Percentiles rank a stretch among this genome's conserved stretches.
These are phyloP conservation scores for Jacana jacana DNA, from an alignment of 2,113 vertebrate genomes.

Conservation along the genomic window DNA sequence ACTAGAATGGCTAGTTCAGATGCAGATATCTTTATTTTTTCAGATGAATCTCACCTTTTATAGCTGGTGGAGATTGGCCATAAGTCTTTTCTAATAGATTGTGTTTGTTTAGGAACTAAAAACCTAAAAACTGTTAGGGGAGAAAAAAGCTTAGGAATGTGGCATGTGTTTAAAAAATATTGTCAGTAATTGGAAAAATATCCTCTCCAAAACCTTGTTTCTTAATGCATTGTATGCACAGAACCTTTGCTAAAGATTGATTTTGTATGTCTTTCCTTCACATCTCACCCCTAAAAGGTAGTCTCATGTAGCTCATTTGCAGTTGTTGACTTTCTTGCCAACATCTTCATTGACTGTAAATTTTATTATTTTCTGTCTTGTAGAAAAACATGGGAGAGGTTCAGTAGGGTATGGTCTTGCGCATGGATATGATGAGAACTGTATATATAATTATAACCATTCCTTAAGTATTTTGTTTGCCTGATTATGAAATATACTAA, in stretches of 20 bases:
- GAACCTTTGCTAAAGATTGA: neutral
- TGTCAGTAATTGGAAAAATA: neutral
- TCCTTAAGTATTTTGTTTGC: neutral
- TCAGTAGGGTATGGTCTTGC: neutral
- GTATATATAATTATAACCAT: neutral
- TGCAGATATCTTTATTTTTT: neutral
- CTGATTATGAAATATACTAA: neutral
- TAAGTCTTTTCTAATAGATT: neutral
- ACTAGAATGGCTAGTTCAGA: neutral
- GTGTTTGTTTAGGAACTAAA: neutral
- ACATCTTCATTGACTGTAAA: neutral
- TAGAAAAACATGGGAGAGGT: neutral
- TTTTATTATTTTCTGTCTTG: neutral
- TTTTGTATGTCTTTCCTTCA: neutral
- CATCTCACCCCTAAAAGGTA: neutral
- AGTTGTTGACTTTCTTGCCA: neutral
- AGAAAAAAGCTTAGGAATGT: conserved; percentile 2
- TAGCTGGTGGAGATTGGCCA: neutral
- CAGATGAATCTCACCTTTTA: neutral
- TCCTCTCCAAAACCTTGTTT: neutral
- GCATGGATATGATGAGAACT: neutral
- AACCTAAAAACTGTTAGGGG: neutral
- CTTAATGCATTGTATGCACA: neutral
- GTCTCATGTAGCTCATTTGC: neutral
- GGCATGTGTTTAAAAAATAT: neutral